Evolutionary conservation across 2,888 invertebrate species (phyloP).

Genomic region (Alsophila aescularia): DNA sequence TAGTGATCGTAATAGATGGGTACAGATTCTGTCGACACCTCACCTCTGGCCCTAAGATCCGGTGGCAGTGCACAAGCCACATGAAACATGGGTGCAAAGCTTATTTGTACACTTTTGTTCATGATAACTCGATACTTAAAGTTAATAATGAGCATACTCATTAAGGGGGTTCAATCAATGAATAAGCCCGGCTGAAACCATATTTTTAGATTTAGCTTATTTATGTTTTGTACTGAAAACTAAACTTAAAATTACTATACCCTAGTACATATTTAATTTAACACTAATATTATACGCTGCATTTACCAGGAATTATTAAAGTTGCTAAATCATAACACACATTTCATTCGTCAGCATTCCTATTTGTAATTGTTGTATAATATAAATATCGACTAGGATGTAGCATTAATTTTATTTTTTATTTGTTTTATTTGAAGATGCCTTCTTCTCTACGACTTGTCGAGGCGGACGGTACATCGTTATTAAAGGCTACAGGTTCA

Average conservation of each 20-base stretch:
- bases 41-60: slow-evolving; percentile 27
- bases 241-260: too few relatives aligned
- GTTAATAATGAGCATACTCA: background rate
- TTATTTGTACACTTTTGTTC: background rate
- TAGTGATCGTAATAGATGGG: slow-evolving; percentile 34
- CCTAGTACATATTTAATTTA: too few relatives aligned
- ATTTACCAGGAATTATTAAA: too few relatives aligned
- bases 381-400: background rate
- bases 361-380: background rate
- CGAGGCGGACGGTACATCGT: background rate
- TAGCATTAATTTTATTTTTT: background rate
- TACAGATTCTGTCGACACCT: slow-evolving; percentile 47
- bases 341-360: background rate
- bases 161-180: background rate
- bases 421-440: background rate
- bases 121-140: background rate
- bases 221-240: too few relatives aligned
- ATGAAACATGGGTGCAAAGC: background rate
- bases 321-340: too few relatives aligned
- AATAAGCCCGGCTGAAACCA: too few relatives aligned
- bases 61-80: slow-evolving; percentile 8
- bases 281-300: too few relatives aligned
- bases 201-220: too few relatives aligned
- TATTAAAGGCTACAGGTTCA: slow-evolving; percentile 5
- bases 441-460: background rate